Conservation (phyloP, 2,113 vertebrate genomes). For the Gymnobelideus leadbeateri region DNA sequence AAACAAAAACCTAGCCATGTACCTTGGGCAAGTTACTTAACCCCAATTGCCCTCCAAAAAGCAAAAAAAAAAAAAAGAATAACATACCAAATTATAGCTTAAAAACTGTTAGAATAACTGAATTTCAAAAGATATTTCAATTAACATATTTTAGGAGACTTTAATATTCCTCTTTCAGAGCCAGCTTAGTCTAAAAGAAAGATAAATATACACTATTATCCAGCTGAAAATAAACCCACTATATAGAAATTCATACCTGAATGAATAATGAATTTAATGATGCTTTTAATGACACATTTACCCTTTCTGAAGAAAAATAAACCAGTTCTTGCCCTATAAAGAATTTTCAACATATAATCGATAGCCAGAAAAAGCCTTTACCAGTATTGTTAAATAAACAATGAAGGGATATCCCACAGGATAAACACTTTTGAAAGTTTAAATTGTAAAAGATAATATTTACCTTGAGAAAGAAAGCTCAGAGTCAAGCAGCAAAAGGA, state of each 20-base stretch:
- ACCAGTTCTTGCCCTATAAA: not conserved
- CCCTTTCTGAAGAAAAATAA: not conserved
- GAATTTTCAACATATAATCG: not conserved
- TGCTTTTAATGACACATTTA: not conserved
- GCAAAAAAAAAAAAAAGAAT: too few species aligned
- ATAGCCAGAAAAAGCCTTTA: not conserved
- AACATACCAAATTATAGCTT: not conserved
- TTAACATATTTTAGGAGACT: not conserved
- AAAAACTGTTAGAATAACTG: not conserved
- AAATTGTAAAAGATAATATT: not conserved
- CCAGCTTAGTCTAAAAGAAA: not conserved
- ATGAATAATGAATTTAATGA: not conserved
- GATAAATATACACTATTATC: not conserved
- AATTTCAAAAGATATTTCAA: not conserved
- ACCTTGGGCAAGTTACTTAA: too few species aligned
- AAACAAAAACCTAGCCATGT: too few species aligned
- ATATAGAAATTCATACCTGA: not conserved
- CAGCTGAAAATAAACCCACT: not conserved
- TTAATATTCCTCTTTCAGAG: not conserved
- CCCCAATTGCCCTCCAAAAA: too few species aligned
- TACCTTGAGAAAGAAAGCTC: not conserved
- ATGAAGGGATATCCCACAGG: not conserved
- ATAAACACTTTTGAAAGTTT: not conserved
- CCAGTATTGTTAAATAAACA: not conserved
- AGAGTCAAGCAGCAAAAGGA: not conserved